Conservation (phyloP, 1,140 invertebrate genomes). For the Drosophila teissieri region DNA sequence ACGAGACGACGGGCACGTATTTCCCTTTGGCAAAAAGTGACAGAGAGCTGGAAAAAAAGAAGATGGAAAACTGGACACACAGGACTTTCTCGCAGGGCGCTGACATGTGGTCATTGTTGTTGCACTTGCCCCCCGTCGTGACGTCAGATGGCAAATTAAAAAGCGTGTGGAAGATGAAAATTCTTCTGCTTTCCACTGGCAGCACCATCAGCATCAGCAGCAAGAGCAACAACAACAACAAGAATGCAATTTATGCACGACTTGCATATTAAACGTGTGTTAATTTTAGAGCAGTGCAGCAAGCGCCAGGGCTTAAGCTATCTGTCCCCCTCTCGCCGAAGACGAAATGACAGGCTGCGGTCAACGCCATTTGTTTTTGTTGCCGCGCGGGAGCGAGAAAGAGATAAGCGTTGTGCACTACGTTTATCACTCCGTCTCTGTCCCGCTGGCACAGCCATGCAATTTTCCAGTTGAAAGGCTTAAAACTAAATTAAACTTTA, state of each 20-base stretch:
- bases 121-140: conserved; percentile 21
- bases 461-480: conserved; percentile 83
- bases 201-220: conserved; percentile 19
- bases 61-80: conserved; percentile 1
- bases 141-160: conserved; percentile 81
- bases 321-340: background rate
- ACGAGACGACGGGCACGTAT: conserved; percentile 73
- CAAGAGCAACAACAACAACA: conserved; percentile 25
- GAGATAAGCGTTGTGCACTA: conserved; percentile 40
- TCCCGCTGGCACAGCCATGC: conserved; percentile 45
- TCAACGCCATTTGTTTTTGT: conserved; percentile 45
- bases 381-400: background rate
- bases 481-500: conserved; percentile 84
- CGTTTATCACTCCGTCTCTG: conserved; percentile 27
- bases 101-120: conserved; percentile 74
- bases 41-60: conserved; percentile 21
- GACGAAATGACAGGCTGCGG: conserved; percentile 45
- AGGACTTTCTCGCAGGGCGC: conserved; percentile 52
- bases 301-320: conserved; percentile 4
- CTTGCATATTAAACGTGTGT: conserved; percentile 83
- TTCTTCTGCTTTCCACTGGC: conserved; percentile 14
- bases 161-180: conserved; percentile 57
- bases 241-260: conserved; percentile 77
- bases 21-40: conserved; percentile 17
- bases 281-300: conserved; percentile 75